A percentile compares a stretch with the other conserved stretches of the same genome.
phyloP scores from a whole-genome alignment of 2,797 vertebrate genomes.

The Poeciliopsis infans region DNA sequence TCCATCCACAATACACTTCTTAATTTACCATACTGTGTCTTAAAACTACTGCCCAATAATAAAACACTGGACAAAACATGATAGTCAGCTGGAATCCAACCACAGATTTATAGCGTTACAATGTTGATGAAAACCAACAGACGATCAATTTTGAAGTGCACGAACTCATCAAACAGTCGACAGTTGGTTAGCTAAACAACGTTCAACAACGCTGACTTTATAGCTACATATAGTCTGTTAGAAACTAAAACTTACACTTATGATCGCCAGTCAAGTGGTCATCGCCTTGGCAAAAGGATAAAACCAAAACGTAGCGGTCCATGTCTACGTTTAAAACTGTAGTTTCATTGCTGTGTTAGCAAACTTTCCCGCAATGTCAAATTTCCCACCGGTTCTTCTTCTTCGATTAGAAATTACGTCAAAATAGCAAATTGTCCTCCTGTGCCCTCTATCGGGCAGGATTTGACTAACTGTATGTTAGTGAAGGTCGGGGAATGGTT shows the following conservation, averaged over 20 bases:
- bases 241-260: slow-evolving; percentile 56
- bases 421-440: neutral
- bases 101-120: neutral
- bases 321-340: slow-evolving; percentile 34
- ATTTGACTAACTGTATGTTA: neutral
- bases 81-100: neutral
- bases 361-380: slow-evolving; percentile 48
- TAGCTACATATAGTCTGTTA: neutral
- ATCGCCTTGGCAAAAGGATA: slow-evolving; percentile 50
- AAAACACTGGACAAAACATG: neutral
- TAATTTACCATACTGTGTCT: neutral
- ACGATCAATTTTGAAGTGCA: neutral
- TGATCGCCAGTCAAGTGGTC: slow-evolving; percentile 23
- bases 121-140: neutral
- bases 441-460: slow-evolving; percentile 29
- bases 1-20: neutral
- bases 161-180: neutral
- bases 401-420: neutral
- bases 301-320: slow-evolving; percentile 70
- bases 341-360: neutral
- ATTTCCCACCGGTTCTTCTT: slow-evolving; percentile 71
- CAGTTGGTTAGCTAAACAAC: neutral
- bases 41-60: neutral
- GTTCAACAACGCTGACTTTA: neutral
- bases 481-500: neutral